Conservation (phyloP, 2,113 vertebrate species). For the Noturus placidus region DNA sequence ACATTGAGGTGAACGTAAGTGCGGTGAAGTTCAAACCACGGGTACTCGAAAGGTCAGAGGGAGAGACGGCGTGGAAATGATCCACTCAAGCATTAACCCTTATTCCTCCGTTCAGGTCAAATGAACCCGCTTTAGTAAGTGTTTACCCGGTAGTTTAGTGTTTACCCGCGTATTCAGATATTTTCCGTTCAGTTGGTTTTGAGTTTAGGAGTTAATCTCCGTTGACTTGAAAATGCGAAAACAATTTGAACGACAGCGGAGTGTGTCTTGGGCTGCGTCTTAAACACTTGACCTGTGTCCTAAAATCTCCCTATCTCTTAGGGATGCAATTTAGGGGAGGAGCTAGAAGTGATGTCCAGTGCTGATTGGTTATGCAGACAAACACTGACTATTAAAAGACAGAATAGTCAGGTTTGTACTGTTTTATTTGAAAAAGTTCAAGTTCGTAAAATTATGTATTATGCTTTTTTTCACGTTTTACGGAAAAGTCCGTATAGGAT, state of each 20-base stretch:
- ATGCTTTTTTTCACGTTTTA: background rate
- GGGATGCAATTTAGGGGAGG: background rate
- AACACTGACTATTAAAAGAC: background rate
- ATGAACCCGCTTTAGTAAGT: background rate
- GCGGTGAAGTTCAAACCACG: conserved; percentile 1
- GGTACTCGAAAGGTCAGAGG: conserved; percentile 28
- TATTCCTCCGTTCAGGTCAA: background rate
- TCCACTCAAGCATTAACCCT: conserved; percentile 50
- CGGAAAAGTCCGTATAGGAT: background rate
- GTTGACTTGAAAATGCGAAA: background rate
- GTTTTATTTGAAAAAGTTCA: background rate
- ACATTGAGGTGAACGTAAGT: conserved; percentile 63
- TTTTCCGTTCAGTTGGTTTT: background rate
- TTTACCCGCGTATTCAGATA: too few relatives aligned
- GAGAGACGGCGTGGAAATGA: conserved; percentile 57
- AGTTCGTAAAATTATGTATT: background rate
- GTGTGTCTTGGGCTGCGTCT: background rate
- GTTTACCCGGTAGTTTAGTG: too few relatives aligned
- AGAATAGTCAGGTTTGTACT: too few relatives aligned
- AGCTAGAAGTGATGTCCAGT: background rate
- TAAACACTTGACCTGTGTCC: background rate
- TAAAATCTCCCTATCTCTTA: background rate
- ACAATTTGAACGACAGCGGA: background rate
- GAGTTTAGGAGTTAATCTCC: background rate
- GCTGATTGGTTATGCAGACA: background rate